Conservation (phyloP, 1,140 invertebrate species). For the Lordiphosa mommai region DNA sequence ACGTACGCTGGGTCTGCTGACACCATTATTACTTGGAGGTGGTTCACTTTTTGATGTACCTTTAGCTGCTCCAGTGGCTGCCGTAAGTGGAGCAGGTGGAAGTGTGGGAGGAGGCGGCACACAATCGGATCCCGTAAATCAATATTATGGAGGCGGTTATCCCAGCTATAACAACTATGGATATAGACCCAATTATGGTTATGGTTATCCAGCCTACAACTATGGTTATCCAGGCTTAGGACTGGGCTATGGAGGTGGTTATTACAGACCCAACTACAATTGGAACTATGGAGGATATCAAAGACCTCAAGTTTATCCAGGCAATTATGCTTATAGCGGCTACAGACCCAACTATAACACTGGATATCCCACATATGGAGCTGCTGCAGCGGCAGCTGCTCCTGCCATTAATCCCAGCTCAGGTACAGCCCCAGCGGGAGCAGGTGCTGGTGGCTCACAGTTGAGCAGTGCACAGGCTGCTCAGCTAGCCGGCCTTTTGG, state of each 20-base stretch:
- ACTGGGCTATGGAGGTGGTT: slow-evolving; percentile 28
- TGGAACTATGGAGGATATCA: slow-evolving; percentile 45
- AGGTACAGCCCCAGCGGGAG: background rate
- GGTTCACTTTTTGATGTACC: slow-evolving; percentile 40
- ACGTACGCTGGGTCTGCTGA: slow-evolving; percentile 57
- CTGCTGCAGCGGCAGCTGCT: background rate
- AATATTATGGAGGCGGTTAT: slow-evolving; percentile 34
- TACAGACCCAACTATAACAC: slow-evolving; percentile 35
- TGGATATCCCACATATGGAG: slow-evolving; percentile 11
- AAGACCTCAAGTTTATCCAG: slow-evolving; percentile 31
- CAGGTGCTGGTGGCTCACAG: slow-evolving; percentile 23
- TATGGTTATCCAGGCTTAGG: slow-evolving; percentile 37
- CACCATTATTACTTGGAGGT: slow-evolving; percentile 40
- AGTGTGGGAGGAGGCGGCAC: slow-evolving; percentile 14
- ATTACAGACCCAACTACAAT: slow-evolving; percentile 27
- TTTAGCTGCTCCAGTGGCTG: slow-evolving; percentile 7
- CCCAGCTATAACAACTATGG: slow-evolving; percentile 28
- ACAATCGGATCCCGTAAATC: slow-evolving; percentile 53
- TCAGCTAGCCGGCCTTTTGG: slow-evolving; percentile 49
- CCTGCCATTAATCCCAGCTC: slow-evolving; percentile 2
- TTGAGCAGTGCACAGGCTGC: slow-evolving; percentile 44
- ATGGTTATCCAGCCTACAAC: slow-evolving; percentile 41
- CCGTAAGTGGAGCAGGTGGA: background rate
- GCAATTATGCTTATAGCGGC: slow-evolving; percentile 29
- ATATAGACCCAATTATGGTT: slow-evolving; percentile 43